A percentile compares a stretch with the other conserved stretches of the same genome.
phyloP scores from a whole-genome alignment of 2,113 vertebrate species.

The Tragulus kanchil region DNA sequence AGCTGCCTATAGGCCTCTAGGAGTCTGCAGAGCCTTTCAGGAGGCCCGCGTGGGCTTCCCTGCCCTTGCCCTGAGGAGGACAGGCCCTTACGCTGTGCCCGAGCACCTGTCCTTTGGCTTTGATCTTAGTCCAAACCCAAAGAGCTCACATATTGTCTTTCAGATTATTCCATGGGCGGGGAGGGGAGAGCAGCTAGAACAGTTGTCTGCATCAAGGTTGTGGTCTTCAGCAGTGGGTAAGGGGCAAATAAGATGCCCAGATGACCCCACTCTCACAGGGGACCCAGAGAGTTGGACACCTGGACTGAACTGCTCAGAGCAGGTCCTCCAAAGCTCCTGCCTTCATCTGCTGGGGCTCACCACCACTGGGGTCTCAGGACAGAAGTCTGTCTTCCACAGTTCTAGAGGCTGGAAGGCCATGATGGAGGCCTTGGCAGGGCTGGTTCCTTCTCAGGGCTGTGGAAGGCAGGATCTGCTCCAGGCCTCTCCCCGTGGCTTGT shows the following conservation, averaged over 20 bases:
- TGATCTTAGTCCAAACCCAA: constrained; percentile 73
- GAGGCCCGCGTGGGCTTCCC: constrained; percentile 51
- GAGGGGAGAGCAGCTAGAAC: neutral
- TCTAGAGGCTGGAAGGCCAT: neutral
- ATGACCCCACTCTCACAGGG: neutral
- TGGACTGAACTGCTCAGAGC: neutral
- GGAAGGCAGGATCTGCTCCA: neutral
- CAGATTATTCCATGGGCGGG: neutral
- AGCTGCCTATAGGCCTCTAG: constrained; percentile 68
- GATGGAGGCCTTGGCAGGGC: neutral
- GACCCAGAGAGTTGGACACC: neutral
- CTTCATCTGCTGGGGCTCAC: neutral
- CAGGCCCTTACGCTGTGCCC: neutral
- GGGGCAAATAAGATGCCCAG: too few species aligned
- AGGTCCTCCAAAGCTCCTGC: neutral
- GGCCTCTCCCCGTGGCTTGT: neutral
- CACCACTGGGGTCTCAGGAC: neutral
- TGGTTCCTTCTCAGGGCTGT: neutral
- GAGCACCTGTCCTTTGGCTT: constrained; percentile 77
- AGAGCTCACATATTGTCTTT: constrained; percentile 55
- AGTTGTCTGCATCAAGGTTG: neutral
- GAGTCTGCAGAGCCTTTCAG: constrained; percentile 42
- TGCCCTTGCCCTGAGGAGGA: constrained; percentile 62
- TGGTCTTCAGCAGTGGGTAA: neutral
- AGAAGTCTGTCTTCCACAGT: neutral